Evolutionary conservation across 2,888 invertebrate species (phyloP).

Genomic region (Heteromurus nitidus): DNA sequence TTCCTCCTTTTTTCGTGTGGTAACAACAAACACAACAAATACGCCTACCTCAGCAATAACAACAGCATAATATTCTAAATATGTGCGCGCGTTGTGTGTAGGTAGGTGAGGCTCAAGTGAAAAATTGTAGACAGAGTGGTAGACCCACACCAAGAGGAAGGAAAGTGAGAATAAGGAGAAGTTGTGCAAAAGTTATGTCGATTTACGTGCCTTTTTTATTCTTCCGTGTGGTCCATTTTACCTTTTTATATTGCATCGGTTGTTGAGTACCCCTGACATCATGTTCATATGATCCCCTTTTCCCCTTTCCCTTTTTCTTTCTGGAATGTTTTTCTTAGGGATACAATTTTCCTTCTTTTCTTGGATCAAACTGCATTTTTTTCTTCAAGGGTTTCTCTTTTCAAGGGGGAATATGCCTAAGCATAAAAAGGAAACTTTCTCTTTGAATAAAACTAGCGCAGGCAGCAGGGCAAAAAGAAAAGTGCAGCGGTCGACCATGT

Average conservation of each 20-base stretch:
- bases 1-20: neutral
- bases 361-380: conserved; percentile 24
- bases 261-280: neutral
- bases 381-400: too few species aligned
- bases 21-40: neutral
- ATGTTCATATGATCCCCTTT: conserved; percentile 20
- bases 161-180: too few species aligned
- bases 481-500: conserved; percentile 4
- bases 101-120: too few species aligned
- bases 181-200: conserved; percentile 28
- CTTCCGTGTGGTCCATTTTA: conserved; percentile 38
- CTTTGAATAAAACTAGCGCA: neutral
- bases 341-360: neutral
- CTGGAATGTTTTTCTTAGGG: neutral
- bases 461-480: neutral
- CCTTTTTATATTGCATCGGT: conserved; percentile 23
- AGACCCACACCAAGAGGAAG: too few species aligned
- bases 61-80: conserved; percentile 8
- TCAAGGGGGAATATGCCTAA: neutral
- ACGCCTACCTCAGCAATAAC: neutral
- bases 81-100: neutral
- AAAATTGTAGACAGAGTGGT: too few species aligned
- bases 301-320: neutral
- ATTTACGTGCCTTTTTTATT: conserved; percentile 35
- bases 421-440: conserved; percentile 4